Base-by-base conservation (phyloP, 2,888 invertebrate species). In the Smittia aterrima region DNA sequence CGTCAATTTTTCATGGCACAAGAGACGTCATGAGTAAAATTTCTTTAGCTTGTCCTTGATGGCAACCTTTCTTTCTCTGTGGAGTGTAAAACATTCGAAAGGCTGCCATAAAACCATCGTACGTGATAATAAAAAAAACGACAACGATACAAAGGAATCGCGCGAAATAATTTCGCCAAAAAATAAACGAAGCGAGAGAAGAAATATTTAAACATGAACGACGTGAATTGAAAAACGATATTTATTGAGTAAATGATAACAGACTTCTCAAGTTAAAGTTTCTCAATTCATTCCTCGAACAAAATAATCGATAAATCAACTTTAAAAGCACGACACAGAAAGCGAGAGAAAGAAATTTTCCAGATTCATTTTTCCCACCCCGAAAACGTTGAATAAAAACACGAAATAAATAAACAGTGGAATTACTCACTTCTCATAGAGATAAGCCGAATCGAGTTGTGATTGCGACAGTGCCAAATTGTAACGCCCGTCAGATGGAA, bases 401-500 rank as follows among this genome's bases (percentile, higher is more conserved):
- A 40, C 6, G 6, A 40, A 4, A 53, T 53, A n/a, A 53, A 53
- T 53, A 53, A 53, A 53, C n/a, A 53, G 53, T 53, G 9, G 9
- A 79, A 79, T 78, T 80, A 79, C 84, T 85, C 81, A 93, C 93
- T 93, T 91, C 84, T 93, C 93, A 82, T 93, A 93, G 76, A 91
- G 87, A 79, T 91, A 92, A 76, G 90, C 87, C 78, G 90, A 92
- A 79, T 90, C 90, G 83, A 88, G 85, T 81, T 90, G 88, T 47
- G 88, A 89, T 78, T 90, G 90, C 66, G 91, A 89, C 75, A 92
- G 87, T 79, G 92, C 89, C 78, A 90, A 86, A 80, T 92, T 88
- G 79, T 90, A 89, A 77, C 92, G 86, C 78, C 89, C 92, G 83
- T 93, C 93, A 77, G 91, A 90, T 75, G 89, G 87, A 25, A 93